Percentiles rank a stretch among this genome's conserved stretches.
phyloP scores from a whole-genome alignment of 2,113 vertebrate genomes.

The Myocastor coypus region DNA sequence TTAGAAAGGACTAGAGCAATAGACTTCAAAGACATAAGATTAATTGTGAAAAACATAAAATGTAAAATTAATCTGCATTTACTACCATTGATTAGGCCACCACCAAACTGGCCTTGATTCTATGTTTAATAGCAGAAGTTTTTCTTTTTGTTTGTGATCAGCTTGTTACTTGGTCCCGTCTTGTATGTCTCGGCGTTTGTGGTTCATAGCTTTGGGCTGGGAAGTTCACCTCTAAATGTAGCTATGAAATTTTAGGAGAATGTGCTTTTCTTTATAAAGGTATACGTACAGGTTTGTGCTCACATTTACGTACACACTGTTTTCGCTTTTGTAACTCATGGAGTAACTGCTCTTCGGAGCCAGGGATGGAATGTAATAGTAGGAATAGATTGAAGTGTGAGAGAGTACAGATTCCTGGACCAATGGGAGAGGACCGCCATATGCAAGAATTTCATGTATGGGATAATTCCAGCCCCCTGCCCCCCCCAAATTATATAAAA shows the following conservation, averaged over 20 bases:
- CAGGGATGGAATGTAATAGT: background rate
- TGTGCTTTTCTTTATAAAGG: background rate
- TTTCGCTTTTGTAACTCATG: background rate
- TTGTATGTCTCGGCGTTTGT: background rate
- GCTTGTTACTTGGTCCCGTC: background rate
- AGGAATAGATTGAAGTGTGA: background rate
- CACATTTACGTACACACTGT: background rate
- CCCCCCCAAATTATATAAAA: background rate
- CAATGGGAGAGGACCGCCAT: background rate
- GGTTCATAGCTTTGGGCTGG: background rate
- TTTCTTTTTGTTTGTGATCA: background rate
- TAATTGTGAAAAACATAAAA: background rate
- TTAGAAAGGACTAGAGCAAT: background rate
- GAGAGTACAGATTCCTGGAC: background rate
- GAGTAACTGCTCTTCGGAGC: background rate
- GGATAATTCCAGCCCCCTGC: background rate
- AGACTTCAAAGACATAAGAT: background rate
- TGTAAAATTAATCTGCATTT: background rate
- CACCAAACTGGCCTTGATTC: background rate
- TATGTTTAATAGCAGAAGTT: background rate
- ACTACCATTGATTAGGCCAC: background rate
- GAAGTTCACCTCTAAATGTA: slow-evolving; percentile 1
- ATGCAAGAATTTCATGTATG: background rate
- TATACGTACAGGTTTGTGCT: background rate
- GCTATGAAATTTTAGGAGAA: background rate